These are phyloP conservation scores for Danio aesculapii DNA, from an alignment of 2,797 vertebrate genomes.

Conservation along the genomic window DNA sequence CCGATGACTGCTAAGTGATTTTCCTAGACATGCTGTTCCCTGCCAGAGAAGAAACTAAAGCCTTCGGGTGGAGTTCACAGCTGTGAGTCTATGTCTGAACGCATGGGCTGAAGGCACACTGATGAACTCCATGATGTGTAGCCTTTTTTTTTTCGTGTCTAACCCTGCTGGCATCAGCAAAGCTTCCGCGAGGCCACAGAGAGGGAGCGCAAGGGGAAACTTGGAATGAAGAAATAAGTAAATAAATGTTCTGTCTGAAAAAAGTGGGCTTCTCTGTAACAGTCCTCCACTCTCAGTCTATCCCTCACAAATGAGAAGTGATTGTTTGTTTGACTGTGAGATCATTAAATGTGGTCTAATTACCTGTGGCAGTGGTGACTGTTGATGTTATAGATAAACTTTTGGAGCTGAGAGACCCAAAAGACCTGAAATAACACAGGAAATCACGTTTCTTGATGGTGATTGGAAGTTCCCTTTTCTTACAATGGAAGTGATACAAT, in stretches of 20 bases:
- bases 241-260: constrained; percentile 81
- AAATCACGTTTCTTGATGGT: constrained; percentile 11
- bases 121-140: constrained; percentile 53
- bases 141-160: constrained; percentile 67
- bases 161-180: constrained; percentile 71
- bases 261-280: constrained; percentile 74
- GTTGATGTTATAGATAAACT: constrained; percentile 39
- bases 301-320: constrained; percentile 74
- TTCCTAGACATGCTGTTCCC: constrained; percentile 67
- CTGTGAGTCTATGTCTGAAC: constrained; percentile 69
- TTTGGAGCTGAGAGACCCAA: constrained; percentile 12
- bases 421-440: constrained; percentile 6
- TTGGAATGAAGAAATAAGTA: constrained; percentile 80
- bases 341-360: constrained; percentile 66
- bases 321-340: constrained; percentile 74
- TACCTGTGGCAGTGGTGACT: constrained; percentile 27
- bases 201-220: constrained; percentile 73
- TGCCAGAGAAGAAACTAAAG: constrained; percentile 74
- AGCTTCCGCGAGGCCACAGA: constrained; percentile 74
- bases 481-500: not conserved
- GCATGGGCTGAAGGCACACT: constrained; percentile 60
- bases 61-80: constrained; percentile 72
- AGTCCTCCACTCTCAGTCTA: constrained; percentile 65
- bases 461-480: not conserved
- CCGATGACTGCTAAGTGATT: constrained; percentile 69